Conservation (phyloP, 2,888 invertebrate species). For the Conomelus anceps region DNA sequence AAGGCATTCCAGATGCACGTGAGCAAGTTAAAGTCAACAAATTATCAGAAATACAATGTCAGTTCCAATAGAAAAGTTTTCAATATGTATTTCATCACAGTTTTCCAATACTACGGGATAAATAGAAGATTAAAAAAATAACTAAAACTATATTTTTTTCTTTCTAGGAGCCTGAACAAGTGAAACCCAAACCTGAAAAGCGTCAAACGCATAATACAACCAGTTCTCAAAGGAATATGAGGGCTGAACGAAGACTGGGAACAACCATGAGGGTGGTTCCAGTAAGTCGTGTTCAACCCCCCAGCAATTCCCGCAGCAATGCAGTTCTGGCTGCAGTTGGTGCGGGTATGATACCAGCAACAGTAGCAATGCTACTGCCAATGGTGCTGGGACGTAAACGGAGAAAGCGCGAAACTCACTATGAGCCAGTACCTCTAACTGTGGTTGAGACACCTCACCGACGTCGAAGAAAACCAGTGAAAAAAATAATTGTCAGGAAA, state of each 20-base stretch:
- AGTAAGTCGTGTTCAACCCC: neutral
- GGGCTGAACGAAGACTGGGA: neutral
- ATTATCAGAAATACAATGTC: no score
- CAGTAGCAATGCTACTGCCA: slow-evolving; percentile 73
- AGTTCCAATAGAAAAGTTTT: no score
- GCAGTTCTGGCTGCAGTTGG: slow-evolving; percentile 65
- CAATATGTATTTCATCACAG: no score
- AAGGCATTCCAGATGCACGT: no score
- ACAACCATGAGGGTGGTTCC: neutral
- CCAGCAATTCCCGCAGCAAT: slow-evolving; percentile 44
- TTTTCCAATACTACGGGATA: no score
- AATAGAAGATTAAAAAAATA: neutral
- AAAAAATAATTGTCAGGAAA: neutral
- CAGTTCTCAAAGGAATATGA: neutral
- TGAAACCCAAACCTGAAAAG: neutral
- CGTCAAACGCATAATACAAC: slow-evolving; percentile 16
- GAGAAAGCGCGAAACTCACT: slow-evolving; percentile 26
- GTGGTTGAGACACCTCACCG: neutral
- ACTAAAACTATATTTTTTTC: neutral
- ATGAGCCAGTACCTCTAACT: neutral
- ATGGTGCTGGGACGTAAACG: slow-evolving; percentile 60
- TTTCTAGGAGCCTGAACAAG: neutral
- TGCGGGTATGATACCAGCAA: slow-evolving; percentile 72
- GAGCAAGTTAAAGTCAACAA: no score
- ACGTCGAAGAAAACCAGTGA: neutral